Percentiles rank a stretch among this genome's conserved stretches.
These are phyloP conservation scores for Engystomops pustulosus DNA, from an alignment of 2,113 vertebrate species.

Conservation along the genomic window DNA sequence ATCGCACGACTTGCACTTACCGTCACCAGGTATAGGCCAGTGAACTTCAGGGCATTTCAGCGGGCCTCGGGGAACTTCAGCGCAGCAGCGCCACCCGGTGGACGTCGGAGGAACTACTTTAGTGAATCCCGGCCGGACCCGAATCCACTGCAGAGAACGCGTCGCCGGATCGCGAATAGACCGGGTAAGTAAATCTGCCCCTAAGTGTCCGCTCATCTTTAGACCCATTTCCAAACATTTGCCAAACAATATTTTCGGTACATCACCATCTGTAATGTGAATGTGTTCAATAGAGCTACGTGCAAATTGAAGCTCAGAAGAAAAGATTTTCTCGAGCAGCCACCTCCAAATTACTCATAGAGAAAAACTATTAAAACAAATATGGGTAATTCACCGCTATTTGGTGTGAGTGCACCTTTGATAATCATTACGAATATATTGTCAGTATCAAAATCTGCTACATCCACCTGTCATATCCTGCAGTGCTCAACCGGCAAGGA, in stretches of 20 bases:
- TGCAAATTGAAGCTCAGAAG: neutral
- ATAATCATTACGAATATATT: conserved; percentile 38
- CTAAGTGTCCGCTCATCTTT: too few relatives aligned
- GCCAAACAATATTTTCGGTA: neutral
- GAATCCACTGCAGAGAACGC: too few relatives aligned
- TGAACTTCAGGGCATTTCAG: too few relatives aligned
- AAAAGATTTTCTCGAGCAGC: neutral
- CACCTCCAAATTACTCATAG: neutral
- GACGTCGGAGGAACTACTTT: too few relatives aligned
- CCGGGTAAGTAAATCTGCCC: too few relatives aligned
- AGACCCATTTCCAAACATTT: neutral
- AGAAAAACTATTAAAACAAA: conserved; percentile 16
- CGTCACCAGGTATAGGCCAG: too few relatives aligned
- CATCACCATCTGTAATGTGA: neutral
- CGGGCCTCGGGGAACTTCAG: too few relatives aligned
- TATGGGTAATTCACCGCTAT: conserved; percentile 22
- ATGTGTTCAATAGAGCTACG: neutral
- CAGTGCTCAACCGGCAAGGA: conserved; percentile 32
- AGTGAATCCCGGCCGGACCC: too few relatives aligned
- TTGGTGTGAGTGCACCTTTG: conserved; percentile 27
- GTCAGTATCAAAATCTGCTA: conserved; percentile 16
- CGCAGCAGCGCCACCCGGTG: too few relatives aligned
- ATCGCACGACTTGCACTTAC: too few relatives aligned
- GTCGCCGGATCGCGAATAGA: too few relatives aligned
- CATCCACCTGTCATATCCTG: conserved; percentile 45